A percentile compares a stretch with the other conserved stretches of the same genome.
phyloP scores from a whole-genome alignment of 2,113 vertebrate genomes.

The Nesoenas mayeri region DNA sequence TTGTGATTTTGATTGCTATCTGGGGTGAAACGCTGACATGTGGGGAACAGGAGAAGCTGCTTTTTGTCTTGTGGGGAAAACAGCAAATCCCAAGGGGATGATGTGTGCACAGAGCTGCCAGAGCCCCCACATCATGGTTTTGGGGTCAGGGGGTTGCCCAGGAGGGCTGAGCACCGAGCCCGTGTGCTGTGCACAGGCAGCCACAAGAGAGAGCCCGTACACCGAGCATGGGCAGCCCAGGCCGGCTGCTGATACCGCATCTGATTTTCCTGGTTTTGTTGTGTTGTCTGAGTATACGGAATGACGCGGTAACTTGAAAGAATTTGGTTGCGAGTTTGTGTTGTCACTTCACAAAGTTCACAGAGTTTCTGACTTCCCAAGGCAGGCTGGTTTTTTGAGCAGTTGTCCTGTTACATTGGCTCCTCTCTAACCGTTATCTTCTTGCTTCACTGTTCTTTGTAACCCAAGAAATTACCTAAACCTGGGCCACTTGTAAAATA shows the following conservation, averaged over 20 bases:
- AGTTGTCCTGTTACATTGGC: background rate
- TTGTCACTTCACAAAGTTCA: fast-evolving
- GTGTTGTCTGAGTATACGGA: fast-evolving
- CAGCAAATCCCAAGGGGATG: background rate
- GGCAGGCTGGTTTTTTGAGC: background rate
- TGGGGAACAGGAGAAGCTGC: background rate
- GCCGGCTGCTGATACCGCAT: background rate
- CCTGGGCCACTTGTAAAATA: fast-evolving
- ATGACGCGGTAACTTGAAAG: background rate
- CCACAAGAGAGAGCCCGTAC: constrained; percentile 65
- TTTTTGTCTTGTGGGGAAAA: fast-evolving
- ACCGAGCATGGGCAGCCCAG: background rate
- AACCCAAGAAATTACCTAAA: background rate
- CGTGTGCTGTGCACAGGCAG: fast-evolving
- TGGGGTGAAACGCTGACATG: too few species aligned
- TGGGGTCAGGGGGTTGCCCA: fast-evolving
- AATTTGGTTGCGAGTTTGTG: background rate
- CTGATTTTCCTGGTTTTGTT: too few species aligned
- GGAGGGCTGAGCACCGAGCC: background rate
- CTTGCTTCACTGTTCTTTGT: background rate
- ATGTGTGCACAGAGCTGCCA: background rate
- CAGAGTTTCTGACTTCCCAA: fast-evolving
- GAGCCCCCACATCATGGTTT: fast-evolving
- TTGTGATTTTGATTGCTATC: too few species aligned
- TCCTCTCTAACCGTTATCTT: background rate